These are phyloP conservation scores for Fissipunctia ypsillon DNA, from an alignment of 2,888 invertebrate genomes.

Conservation along the genomic window DNA sequence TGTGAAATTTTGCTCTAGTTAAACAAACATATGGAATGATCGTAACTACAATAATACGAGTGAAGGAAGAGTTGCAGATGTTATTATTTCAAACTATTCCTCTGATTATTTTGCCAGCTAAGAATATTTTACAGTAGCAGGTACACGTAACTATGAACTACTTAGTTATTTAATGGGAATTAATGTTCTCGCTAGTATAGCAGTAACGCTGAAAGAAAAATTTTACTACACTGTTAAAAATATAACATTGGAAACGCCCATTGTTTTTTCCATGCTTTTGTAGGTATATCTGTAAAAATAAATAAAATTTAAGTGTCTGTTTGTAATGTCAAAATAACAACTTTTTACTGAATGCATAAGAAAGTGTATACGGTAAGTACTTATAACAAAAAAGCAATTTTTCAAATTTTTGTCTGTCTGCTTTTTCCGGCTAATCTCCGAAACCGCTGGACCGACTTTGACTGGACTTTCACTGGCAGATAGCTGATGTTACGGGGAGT, in stretches of 20 bases:
- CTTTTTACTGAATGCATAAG: too few relatives aligned
- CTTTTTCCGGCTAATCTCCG: too few relatives aligned
- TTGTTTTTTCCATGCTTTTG: conserved; percentile 1
- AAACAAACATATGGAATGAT: conserved; percentile 43
- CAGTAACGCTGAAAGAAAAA: neutral
- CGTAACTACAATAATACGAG: conserved; percentile 58
- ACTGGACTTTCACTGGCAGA: too few relatives aligned
- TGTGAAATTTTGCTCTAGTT: conserved; percentile 41
- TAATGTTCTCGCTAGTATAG: neutral
- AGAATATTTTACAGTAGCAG: neutral
- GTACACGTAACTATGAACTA: neutral
- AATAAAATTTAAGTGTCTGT: too few relatives aligned
- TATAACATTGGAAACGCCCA: neutral
- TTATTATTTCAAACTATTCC: conserved; percentile 46
- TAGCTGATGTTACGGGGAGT: too few relatives aligned
- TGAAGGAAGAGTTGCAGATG: conserved; percentile 60
- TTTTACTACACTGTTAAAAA: neutral
- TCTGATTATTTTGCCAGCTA: conserved; percentile 10
- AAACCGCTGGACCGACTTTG: too few relatives aligned
- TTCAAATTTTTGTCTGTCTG: too few relatives aligned
- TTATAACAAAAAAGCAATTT: too few relatives aligned
- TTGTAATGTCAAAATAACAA: too few relatives aligned
- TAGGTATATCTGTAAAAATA: too few relatives aligned
- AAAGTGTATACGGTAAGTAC: too few relatives aligned
- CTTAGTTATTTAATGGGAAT: neutral